Evolutionary conservation across 2,888 invertebrate genomes (phyloP).

Genomic region (Pogonocherus hispidulus): DNA sequence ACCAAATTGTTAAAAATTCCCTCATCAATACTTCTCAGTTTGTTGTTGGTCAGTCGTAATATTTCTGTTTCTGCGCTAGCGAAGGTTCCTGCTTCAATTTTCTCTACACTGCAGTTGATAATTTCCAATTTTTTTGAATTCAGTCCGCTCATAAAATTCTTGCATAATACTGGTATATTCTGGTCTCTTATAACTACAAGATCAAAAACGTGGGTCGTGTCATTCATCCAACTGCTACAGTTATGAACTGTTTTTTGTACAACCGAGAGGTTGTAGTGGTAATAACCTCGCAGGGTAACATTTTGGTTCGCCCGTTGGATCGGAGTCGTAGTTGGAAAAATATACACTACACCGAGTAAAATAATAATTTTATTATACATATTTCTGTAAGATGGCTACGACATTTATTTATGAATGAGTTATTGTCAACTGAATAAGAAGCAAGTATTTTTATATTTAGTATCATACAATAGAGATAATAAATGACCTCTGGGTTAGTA

Average conservation of each 20-base stretch:
- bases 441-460: no score
- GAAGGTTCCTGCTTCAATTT: slow-evolving; percentile 4
- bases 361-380: no score
- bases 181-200: neutral
- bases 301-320: neutral
- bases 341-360: no score
- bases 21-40: neutral
- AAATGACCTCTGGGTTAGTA: no score
- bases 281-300: neutral
- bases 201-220: neutral
- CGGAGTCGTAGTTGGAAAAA: no score
- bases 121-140: neutral
- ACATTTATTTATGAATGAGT: no score
- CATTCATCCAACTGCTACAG: neutral
- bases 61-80: neutral
- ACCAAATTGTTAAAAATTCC: slow-evolving; percentile 4
- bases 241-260: neutral
- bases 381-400: no score
- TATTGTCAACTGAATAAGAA: no score
- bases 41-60: neutral
- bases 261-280: neutral
- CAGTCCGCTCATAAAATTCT: neutral
- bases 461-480: no score
- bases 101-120: neutral
- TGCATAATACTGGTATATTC: neutral